Evolutionary conservation across 2,888 invertebrate species (phyloP), one percentile per base, ranked within the genome.

Genomic region (Oxytorus armatus): DNA sequence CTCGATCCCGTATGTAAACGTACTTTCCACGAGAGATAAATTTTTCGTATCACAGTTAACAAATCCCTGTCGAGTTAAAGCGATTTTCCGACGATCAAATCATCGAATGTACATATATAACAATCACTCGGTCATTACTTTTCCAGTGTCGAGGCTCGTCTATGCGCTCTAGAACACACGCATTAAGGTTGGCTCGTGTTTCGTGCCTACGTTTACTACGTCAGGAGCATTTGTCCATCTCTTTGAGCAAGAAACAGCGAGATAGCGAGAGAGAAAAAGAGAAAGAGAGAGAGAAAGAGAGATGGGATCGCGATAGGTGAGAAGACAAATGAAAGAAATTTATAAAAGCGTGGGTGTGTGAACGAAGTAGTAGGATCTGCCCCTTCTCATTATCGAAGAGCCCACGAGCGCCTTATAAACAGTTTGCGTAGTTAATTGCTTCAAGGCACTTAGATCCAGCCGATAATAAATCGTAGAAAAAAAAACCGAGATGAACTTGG

Each of bases 111-210:
- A 29, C 8, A 25, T 53, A 69, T 69, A 39, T 21, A 68, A 74
- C 70, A 69, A 79, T 76, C 29, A 36, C 53, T 68, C 53, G 86
- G 90, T 83, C 91, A 91, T 80, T 90, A 89, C 86, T 90, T 91
- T 88, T 82, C 51, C 90, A 39, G 74, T 77, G 53, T 70, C 65
- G 33, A 42, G 65, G 72, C 81, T 89, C 86, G 44, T 21, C 25
- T 91, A 88, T 82, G 89, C 91, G 92, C 92, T 92, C 92, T 91
- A 85, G 87, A 92, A 92, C 92, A 87, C 92, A 90, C 90, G 89
- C 88, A 88, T 91, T 89, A 90, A 86, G 42, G 77, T 74, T 83
- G 86, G 87, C 86, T 84, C 83, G 85, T 83, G 88, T 85, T n/a
- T 83, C 83, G 84, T 82, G 53, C 33, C 61, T 29, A 29, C 55